Base-by-base conservation (phyloP, 2,888 invertebrate species). In the Strigamia maritima region DNA sequence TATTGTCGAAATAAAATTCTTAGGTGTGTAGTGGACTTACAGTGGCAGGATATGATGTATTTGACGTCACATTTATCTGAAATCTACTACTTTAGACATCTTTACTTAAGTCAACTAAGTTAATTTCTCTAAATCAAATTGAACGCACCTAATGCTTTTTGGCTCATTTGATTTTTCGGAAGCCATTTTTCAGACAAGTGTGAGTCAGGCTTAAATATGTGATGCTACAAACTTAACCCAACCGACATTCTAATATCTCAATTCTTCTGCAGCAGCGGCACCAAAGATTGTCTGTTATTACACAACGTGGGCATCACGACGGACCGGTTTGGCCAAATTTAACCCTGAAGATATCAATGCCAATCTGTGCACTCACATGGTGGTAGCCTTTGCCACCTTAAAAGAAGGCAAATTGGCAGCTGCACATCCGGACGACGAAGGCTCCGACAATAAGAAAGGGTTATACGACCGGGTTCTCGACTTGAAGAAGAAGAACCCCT, bases 231-330 rank as follows among this genome's bases (percentile, higher is more conserved):
- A n/a, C n/a, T n/a, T 35, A n/a, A n/a, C n/a, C 35, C 35, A 2
- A 10, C 44, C 2, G 16, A 44, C 44, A 16, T 16, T 44, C 44
- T 44, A 44, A 44, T 44, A 16, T 44, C 44, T 44, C 16, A 44
- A 44, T 44, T 44, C 16, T 10, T 26, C 38, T 76, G 19, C 78
- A 82, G 82, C 76, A 65, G 80, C 80, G 49, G 79, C 81, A 19
- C 80, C 82, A 22, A 82, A 94, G 87, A 92, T 95, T 2, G 92
- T 97, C 84, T 98, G 98, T 87, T 98, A 98, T 86, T 90, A 97
- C 86, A 97, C 98, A 1, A 97, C 94, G 83, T 98, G 98, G 97
- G 95, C 97, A 0, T 91, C 94, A 81, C 97, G 97, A 86, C 90
- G 97, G 79, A 94, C 94, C 0, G 94, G 94, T 79, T 89, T 91